phyloP scores from a whole-genome alignment of 2,888 invertebrate species.

The Craniophora ligustri region DNA sequence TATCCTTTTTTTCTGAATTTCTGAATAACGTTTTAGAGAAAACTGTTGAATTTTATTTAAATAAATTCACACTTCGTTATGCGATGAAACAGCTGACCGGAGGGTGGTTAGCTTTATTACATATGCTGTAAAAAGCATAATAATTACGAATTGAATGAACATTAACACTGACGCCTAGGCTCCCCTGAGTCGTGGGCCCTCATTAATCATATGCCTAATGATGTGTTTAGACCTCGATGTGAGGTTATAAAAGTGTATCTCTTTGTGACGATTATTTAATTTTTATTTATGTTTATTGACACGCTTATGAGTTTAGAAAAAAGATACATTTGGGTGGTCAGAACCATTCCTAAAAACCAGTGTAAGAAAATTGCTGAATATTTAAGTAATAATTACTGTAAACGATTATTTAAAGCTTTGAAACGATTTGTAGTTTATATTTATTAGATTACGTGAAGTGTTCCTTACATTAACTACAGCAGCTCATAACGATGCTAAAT shows the following conservation, averaged over 20 bases:
- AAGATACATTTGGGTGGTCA: slow-evolving; percentile 20
- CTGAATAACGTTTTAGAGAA: background rate
- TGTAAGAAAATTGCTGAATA: background rate
- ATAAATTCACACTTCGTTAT: slow-evolving; percentile 50
- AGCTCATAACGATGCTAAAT: background rate
- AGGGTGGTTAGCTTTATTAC: slow-evolving; percentile 62
- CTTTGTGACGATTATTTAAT: slow-evolving; percentile 63
- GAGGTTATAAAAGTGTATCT: slow-evolving; percentile 56
- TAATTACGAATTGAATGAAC: slow-evolving; percentile 78
- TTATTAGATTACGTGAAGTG: too few species aligned
- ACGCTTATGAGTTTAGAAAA: slow-evolving; percentile 9
- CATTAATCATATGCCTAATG: slow-evolving; percentile 79
- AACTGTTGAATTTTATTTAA: slow-evolving; percentile 27
- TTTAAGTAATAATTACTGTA: too few species aligned
- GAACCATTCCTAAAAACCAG: background rate
- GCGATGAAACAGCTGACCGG: slow-evolving; percentile 42
- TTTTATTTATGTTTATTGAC: slow-evolving; percentile 47
- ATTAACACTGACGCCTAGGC: slow-evolving; percentile 75
- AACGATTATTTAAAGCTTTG: too few species aligned
- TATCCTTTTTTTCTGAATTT: background rate
- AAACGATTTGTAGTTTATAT: background rate
- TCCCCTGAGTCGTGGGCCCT: slow-evolving; percentile 65
- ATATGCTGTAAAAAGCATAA: slow-evolving; percentile 61
- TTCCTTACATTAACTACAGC: background rate
- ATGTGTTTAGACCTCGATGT: slow-evolving; percentile 64